Conservation (phyloP, 2,888 invertebrate genomes). For the Stictocephala bisonia region DNA sequence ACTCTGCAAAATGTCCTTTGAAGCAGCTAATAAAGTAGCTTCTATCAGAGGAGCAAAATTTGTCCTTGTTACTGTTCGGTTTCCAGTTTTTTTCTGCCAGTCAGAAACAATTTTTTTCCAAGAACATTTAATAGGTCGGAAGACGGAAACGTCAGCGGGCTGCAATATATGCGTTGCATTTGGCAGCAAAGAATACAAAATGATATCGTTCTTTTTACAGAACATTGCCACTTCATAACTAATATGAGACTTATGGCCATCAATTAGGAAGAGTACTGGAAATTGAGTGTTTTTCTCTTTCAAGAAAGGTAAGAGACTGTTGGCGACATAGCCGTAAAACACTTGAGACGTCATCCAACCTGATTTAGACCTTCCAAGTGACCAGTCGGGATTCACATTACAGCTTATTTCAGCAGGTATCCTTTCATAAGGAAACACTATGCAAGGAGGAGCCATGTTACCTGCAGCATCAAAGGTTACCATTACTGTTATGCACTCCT, state of each 20-base stretch:
- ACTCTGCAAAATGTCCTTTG: neutral
- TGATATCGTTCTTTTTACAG: slow-evolving; percentile 16
- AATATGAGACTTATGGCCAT: slow-evolving; percentile 23
- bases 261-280: slow-evolving; percentile 16
- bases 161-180: neutral
- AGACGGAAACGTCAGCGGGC: neutral
- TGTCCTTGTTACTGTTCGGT: neutral
- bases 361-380: slow-evolving; percentile 7
- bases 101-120: slow-evolving; percentile 24
- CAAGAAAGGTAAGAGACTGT: slow-evolving; percentile 28
- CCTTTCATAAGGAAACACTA: slow-evolving; percentile 8
- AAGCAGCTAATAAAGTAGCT: neutral
- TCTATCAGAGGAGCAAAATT: slow-evolving; percentile 28
- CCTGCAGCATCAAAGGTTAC: slow-evolving; percentile 27
- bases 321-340: neutral
- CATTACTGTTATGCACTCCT: slow-evolving; percentile 5
- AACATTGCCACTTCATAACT: slow-evolving; percentile 25
- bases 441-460: slow-evolving; percentile 29
- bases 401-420: slow-evolving; percentile 28
- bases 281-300: slow-evolving; percentile 43
- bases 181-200: neutral
- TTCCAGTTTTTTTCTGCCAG: slow-evolving; percentile 14
- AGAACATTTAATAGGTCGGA: neutral
- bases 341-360: slow-evolving; percentile 30
- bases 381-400: slow-evolving; percentile 30